A percentile compares a stretch with the other conserved stretches of the same genome.
Evolutionary conservation across 2,113 vertebrate species (phyloP).

Genomic region (Noturus placidus): DNA sequence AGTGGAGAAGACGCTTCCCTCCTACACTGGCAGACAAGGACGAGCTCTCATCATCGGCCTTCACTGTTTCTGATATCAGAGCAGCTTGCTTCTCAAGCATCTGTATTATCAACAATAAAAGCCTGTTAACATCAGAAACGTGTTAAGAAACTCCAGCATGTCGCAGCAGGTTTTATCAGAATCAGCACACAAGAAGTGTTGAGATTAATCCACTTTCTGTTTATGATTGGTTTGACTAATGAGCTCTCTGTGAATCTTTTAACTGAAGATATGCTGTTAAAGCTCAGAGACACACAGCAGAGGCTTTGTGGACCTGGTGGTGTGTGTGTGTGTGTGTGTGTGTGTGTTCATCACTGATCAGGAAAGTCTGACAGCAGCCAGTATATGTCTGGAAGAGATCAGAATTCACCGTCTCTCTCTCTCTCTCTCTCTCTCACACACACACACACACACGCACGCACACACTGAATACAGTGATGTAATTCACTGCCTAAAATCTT

Average conservation of each 20-base stretch:
- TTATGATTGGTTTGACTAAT: slow-evolving; percentile 6
- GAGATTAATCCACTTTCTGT: slow-evolving; percentile 21
- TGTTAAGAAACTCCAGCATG: slow-evolving; percentile 7
- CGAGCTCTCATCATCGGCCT: not conserved
- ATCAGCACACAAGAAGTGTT: not conserved
- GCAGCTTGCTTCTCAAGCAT: not conserved
- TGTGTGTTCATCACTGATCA: slow-evolving; percentile 23
- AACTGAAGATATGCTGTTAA: not conserved
- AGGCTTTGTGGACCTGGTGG: slow-evolving; percentile 11
- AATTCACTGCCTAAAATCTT: not conserved
- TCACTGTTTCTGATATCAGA: slow-evolving; percentile 1
- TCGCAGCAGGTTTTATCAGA: slow-evolving; percentile 1
- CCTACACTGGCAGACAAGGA: not conserved
- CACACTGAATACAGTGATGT: slow-evolving; percentile 4
- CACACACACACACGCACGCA: not conserved
- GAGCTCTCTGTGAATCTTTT: slow-evolving; percentile 13
- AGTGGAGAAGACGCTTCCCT: slow-evolving; percentile 26
- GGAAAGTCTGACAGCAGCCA: slow-evolving; percentile 8
- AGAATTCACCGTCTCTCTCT: not conserved
- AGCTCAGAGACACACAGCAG: slow-evolving; percentile 5
- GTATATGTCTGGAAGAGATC: slow-evolving; percentile 19
- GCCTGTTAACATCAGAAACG: not conserved
- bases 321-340: slow-evolving; percentile 20
- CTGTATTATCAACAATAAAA: not conserved
- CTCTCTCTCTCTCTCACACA: not conserved